Evolutionary conservation across 2,113 vertebrate species (phyloP).

Genomic region (Progne subis): DNA sequence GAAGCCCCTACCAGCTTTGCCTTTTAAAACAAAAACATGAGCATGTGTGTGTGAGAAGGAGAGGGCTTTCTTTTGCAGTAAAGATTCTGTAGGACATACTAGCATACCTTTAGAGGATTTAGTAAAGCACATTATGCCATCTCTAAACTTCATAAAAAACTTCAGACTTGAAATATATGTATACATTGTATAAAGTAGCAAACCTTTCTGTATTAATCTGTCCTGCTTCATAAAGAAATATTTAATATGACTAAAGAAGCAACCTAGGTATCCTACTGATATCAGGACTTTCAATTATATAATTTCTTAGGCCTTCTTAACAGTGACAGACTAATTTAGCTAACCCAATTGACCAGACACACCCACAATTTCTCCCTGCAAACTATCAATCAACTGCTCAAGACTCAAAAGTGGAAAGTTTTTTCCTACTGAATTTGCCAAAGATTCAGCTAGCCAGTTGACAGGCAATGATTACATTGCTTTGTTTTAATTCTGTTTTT

Average conservation of each 20-base stretch:
- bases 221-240: neutral
- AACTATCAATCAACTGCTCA: neutral
- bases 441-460: neutral
- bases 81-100: neutral
- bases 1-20: neutral
- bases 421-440: neutral
- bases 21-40: neutral
- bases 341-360: neutral
- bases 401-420: neutral
- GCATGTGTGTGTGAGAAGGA: neutral
- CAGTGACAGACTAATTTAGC: neutral
- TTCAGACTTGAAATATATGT: neutral
- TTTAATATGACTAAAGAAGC: neutral
- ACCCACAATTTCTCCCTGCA: neutral
- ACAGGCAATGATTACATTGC: neutral
- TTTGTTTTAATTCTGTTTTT: neutral
- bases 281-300: neutral
- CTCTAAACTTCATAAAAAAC: neutral
- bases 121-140: neutral
- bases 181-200: neutral
- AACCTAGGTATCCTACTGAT: neutral
- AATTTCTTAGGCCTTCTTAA: neutral
- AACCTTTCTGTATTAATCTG: neutral
- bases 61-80: neutral
- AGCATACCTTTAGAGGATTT: neutral